Evolutionary conservation across 2,113 vertebrate species (phyloP).

Genomic region (Ochotona curzoniae): DNA sequence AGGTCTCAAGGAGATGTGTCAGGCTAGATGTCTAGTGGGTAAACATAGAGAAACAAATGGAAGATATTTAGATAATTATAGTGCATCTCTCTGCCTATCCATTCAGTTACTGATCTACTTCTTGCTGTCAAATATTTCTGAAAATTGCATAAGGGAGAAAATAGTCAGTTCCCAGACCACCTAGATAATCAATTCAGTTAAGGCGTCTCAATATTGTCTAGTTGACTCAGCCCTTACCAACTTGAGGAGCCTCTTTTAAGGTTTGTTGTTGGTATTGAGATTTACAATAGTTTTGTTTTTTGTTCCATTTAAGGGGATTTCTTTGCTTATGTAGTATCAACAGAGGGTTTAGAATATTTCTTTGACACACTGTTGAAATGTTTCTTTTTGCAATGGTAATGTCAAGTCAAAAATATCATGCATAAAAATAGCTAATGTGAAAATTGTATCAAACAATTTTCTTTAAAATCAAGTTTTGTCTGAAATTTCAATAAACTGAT

Average conservation of each 20-base stretch:
- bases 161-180: neutral
- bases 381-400: neutral
- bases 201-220: neutral
- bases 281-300: neutral
- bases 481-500: conserved; percentile 31
- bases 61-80: neutral
- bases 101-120: neutral
- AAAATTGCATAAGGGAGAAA: neutral
- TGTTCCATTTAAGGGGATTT: neutral
- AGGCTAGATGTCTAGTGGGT: neutral
- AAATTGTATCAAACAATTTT: neutral
- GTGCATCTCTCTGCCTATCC: neutral
- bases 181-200: neutral
- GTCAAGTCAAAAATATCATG: neutral
- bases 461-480: neutral
- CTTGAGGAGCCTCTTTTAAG: neutral
- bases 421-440: neutral
- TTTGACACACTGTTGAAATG: neutral
- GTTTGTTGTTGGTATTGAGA: conserved; percentile 2
- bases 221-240: neutral
- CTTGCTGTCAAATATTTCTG: neutral
- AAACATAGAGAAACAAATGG: neutral
- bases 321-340: conserved; percentile 6
- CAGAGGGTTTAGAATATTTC: neutral
- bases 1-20: neutral